Evolutionary conservation across 2,888 invertebrate genomes (phyloP).

Genomic region (Serrognathus titanus): DNA sequence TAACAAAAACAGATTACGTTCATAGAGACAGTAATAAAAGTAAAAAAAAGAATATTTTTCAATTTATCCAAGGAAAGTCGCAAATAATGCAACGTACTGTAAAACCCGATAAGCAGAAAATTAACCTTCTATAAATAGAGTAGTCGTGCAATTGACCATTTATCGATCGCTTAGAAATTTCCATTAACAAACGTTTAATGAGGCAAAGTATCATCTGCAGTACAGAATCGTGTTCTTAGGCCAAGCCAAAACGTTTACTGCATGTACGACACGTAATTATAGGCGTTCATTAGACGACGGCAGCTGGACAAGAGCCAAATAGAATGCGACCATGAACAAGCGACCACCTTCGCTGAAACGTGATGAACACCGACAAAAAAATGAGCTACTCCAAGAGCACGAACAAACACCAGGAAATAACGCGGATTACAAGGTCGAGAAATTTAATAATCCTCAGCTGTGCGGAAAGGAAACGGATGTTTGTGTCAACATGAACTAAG

Average conservation of each 20-base stretch:
- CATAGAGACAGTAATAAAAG: no score
- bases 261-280: conserved; percentile 1
- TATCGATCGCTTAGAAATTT: no score
- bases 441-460: conserved; percentile 17
- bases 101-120: no score
- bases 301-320: conserved; percentile 6
- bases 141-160: no score
- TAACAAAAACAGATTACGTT: no score
- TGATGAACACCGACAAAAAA: background rate
- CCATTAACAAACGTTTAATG: no score
- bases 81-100: no score
- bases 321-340: conserved; percentile 1
- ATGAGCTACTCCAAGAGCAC: conserved; percentile 1
- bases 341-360: background rate
- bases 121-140: no score
- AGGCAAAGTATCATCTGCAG: no score
- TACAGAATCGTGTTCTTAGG: no score
- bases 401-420: conserved; percentile 1
- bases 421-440: conserved; percentile 9
- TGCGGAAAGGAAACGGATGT: conserved; percentile 15
- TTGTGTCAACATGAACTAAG: conserved; percentile 17
- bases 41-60: no score
- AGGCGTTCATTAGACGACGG: conserved; percentile 6
- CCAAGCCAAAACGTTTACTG: background rate
- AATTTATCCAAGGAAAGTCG: no score